These are phyloP conservation scores for Strongylocentrotus purpuratus DNA, from an alignment of 35 echinoderm and acorn worm species.

Conservation along the genomic window DNA sequence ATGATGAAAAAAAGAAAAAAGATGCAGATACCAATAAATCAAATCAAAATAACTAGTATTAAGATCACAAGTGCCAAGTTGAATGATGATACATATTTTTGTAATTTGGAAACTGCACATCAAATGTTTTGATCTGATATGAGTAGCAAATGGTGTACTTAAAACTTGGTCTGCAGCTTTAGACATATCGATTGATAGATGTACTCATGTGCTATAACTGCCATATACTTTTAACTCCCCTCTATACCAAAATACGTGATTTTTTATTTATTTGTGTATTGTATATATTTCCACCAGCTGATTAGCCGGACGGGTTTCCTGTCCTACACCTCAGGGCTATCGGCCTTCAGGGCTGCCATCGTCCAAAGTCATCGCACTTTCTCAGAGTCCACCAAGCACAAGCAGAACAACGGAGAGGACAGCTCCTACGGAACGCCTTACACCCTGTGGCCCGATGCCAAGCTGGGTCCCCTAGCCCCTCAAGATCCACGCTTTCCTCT, in stretches of 20 bases:
- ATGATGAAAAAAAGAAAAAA: too few relatives aligned
- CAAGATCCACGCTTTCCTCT: slow-evolving; percentile 80
- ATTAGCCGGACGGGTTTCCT: slow-evolving; percentile 31
- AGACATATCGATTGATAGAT: neutral
- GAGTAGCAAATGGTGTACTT: too few relatives aligned
- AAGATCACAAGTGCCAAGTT: too few relatives aligned
- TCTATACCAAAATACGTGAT: too few relatives aligned
- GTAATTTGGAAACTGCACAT: too few relatives aligned
- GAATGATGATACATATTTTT: too few relatives aligned
- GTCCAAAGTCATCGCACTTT: slow-evolving; percentile 23
- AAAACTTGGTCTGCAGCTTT: too few relatives aligned
- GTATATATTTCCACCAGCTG: neutral
- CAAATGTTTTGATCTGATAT: too few relatives aligned
- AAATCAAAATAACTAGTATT: too few relatives aligned
- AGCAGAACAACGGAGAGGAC: slow-evolving; percentile 35
- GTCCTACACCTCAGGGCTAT: slow-evolving; percentile 7
- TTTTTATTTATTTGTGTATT: neutral
- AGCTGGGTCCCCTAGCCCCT: slow-evolving; percentile 70
- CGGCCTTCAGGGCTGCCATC: neutral
- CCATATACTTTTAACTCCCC: neutral
- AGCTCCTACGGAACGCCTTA: neutral
- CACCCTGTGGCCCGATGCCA: slow-evolving; percentile 65
- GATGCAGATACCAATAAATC: too few relatives aligned
- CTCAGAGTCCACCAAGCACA: slow-evolving; percentile 42
- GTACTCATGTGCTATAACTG: neutral